Evolutionary conservation across 2,797 vertebrate species (phyloP), one percentile per base, ranked within the genome.

Genomic region (Loriculus beryllinus): DNA sequence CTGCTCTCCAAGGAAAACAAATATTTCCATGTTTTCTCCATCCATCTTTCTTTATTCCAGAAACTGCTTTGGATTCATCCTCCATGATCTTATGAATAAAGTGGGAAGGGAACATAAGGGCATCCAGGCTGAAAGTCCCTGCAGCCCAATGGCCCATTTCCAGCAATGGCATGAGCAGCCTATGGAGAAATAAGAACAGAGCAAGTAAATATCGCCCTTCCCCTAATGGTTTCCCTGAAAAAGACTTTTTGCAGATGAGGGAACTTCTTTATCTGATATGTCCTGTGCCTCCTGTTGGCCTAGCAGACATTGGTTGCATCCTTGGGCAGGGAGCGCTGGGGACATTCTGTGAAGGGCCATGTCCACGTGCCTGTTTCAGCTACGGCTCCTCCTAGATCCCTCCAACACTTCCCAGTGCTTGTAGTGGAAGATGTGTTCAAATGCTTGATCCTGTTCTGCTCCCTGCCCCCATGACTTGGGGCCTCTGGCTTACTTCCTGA

Each of bases 1-100:
- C 83, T 82, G 67, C 43, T 85, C 31, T 90, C 91, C 87, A 91
- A 91, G 56, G 80, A 78, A 92, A 89, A 86, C 52, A 79, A 88
- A 82, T 72, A 40, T 83, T 77, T 43, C 82, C 10, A 7, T 52
- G 79, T 14, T 79, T 86, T 87, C 71, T 64, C 52, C 57, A 80
- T 81, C 68, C 49, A 75, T 78, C 76, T 82, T 82, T 14, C n/a
- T 47, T 83, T 62, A 33, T 33, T 91, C 63, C 74, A 91, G 78
- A 85, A 88, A 70, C 56, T 62, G 54, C 52, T 88, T 91, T 81
- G 40, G 56, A 81, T 83, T 92, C 54, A 77, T 77, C 9, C 39
- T 31, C 49, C 64, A 40, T n/a, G n/a, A 51, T 49, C 51, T 60
- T 57, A 39, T n/a, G 74, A 70, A 68, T 22, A 33, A 82, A 76